Percentiles rank a stretch among this genome's conserved stretches.
phyloP scores from a whole-genome alignment of 2,888 invertebrate genomes.

The Nematopogon swammerdamellus region DNA sequence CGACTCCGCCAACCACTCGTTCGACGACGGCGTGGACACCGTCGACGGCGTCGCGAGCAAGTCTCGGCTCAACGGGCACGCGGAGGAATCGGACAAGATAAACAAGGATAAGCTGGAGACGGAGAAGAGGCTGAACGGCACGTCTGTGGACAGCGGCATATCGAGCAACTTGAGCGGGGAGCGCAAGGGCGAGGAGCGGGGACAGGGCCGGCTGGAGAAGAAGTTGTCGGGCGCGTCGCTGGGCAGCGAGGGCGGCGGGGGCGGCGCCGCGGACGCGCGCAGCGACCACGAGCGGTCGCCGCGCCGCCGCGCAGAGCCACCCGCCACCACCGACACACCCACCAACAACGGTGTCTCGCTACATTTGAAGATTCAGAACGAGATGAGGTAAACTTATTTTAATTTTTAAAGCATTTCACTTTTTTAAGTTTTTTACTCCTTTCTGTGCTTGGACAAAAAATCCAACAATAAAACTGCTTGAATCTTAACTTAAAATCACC shows the following conservation, averaged over 20 bases:
- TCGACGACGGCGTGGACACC: conserved; percentile 41
- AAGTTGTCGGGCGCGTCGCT: conserved; percentile 36
- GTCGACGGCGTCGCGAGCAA: conserved; percentile 31
- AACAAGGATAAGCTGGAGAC: conserved; percentile 17
- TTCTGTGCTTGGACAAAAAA: no score
- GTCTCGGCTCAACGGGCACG: conserved; percentile 11
- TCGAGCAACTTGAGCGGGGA: conserved; percentile 30
- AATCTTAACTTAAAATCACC: no score
- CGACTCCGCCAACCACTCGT: conserved; percentile 44
- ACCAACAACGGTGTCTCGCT: conserved; percentile 40
- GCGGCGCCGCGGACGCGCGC: neutral
- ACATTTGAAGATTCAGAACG: conserved; percentile 41
- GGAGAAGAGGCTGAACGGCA: conserved; percentile 34
- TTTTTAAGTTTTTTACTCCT: neutral
- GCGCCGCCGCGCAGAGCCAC: neutral
- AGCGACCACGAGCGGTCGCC: neutral
- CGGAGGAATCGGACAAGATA: conserved; percentile 19
- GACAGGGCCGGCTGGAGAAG: conserved; percentile 23
- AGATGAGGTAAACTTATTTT: conserved; percentile 36
- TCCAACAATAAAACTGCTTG: no score
- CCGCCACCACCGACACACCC: conserved; percentile 19
- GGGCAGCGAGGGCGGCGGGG: no score
- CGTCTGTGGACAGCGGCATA: conserved; percentile 45
- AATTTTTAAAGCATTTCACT: neutral
- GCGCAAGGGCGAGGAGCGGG: neutral